Evolutionary conservation across 1,140 invertebrate genomes (phyloP).

Genomic region (Reticulitermes speratus): DNA sequence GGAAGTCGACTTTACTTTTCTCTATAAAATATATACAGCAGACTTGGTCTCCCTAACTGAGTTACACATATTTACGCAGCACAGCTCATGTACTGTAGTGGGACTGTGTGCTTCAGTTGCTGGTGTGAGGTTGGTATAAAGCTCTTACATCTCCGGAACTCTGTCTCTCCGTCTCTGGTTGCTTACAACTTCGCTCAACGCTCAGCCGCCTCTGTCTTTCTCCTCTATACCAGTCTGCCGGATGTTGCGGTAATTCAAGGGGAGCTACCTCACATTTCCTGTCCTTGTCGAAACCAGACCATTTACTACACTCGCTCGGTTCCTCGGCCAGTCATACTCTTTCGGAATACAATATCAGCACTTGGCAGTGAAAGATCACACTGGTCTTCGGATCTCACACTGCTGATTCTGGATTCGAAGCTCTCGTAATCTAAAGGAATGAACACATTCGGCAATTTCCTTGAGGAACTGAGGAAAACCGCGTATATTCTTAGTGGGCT

Average conservation of each 20-base stretch:
- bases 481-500: too few species aligned
- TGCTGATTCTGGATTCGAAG: too few species aligned
- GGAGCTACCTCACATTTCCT: not conserved
- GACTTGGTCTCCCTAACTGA: not conserved
- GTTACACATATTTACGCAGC: not conserved
- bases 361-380: too few species aligned
- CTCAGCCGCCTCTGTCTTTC: not conserved
- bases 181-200: not conserved
- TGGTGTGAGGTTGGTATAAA: not conserved
- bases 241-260: conserved; percentile 5
- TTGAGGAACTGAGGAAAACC: too few species aligned
- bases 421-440: too few species aligned
- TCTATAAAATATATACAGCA: not conserved
- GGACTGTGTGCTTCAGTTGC: not conserved
- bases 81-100: not conserved
- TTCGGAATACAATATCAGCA: not conserved
- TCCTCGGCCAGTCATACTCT: not conserved
- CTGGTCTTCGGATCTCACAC: too few species aligned
- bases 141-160: not conserved
- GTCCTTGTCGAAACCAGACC: not conserved
- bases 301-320: not conserved
- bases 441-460: too few species aligned
- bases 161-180: not conserved
- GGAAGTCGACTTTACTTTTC: not conserved
- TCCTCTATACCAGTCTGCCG: not conserved